Evolutionary conservation across 2,113 vertebrate species (phyloP).

Genomic region (Sinocyclocheilus grahami): DNA sequence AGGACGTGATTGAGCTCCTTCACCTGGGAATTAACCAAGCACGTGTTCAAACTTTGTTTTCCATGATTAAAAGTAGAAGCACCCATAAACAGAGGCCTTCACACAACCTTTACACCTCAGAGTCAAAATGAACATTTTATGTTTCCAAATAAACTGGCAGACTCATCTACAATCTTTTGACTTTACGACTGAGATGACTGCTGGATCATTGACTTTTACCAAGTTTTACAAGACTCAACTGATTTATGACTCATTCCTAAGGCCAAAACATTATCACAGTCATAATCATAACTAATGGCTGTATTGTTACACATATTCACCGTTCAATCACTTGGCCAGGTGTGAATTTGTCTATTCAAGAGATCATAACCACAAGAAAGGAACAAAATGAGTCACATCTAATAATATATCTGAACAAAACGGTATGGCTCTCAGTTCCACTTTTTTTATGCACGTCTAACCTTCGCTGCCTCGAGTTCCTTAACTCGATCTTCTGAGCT

Average conservation of each 20-base stretch:
- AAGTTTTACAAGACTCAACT: not conserved
- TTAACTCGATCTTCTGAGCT: conserved; percentile 91
- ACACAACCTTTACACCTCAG: not conserved
- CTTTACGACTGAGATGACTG: not conserved
- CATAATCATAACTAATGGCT: not conserved
- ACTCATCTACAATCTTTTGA: not conserved
- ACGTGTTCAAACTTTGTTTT: not conserved
- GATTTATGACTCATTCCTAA: not conserved
- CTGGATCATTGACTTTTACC: not conserved
- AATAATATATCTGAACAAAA: conserved; percentile 11
- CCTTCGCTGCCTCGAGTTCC: conserved; percentile 95
- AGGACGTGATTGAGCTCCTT: conserved; percentile 97
- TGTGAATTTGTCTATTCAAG: not conserved
- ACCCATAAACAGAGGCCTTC: not conserved
- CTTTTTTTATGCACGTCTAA: conserved; percentile 48
- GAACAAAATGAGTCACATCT: not conserved
- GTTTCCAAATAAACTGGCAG: not conserved
- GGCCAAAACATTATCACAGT: not conserved
- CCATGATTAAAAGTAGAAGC: not conserved
- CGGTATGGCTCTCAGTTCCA: conserved; percentile 33
- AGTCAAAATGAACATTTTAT: not conserved
- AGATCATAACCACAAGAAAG: not conserved
- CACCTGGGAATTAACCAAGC: conserved; percentile 72
- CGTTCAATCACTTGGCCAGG: not conserved
- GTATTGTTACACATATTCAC: not conserved